phyloP scores from a whole-genome alignment of 2,113 vertebrate species.

The Kryptolebias marmoratus region DNA sequence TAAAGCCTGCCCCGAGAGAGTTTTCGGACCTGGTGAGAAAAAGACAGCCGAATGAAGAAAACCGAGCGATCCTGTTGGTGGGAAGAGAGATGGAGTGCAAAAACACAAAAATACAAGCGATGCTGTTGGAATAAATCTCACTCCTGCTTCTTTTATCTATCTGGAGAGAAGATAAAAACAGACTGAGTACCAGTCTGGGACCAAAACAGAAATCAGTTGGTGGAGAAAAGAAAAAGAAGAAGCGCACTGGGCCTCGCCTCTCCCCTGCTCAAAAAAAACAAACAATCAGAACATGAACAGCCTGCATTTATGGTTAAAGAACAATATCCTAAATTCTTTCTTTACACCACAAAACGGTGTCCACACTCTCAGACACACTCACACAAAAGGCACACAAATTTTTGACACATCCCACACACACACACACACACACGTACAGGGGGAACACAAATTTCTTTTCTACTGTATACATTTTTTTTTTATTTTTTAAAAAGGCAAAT shows the following conservation, averaged over 20 bases:
- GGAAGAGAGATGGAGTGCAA: neutral
- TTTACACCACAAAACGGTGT: slow-evolving; percentile 64
- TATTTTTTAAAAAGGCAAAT: slow-evolving; percentile 22
- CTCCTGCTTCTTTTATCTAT: slow-evolving; percentile 57
- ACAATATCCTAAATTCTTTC: slow-evolving; percentile 78
- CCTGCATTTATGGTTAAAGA: slow-evolving; percentile 69
- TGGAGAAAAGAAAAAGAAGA: slow-evolving; percentile 20
- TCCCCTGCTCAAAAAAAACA: slow-evolving; percentile 5
- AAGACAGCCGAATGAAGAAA: slow-evolving; percentile 23
- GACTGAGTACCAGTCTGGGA: slow-evolving; percentile 55
- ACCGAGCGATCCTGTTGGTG: slow-evolving; percentile 27
- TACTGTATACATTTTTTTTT: neutral
- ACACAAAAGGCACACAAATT: neutral
- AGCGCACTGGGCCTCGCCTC: slow-evolving; percentile 16
- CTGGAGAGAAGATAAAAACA: slow-evolving; percentile 45
- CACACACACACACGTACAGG: slow-evolving; percentile 8
- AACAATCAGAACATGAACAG: slow-evolving; percentile 60
- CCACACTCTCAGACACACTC: slow-evolving; percentile 2
- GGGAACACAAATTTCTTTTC: neutral
- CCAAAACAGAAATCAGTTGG: slow-evolving; percentile 57
- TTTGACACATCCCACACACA: slow-evolving; percentile 15
- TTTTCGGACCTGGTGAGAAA: slow-evolving; percentile 44
- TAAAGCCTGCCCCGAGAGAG: slow-evolving; percentile 20
- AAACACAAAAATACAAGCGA: slow-evolving; percentile 46
- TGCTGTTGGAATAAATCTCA: slow-evolving; percentile 62